A percentile compares a stretch with the other conserved stretches of the same genome.
phyloP scores from a whole-genome alignment of 2,888 invertebrate species.

The Tetanocera ferruginea region DNA sequence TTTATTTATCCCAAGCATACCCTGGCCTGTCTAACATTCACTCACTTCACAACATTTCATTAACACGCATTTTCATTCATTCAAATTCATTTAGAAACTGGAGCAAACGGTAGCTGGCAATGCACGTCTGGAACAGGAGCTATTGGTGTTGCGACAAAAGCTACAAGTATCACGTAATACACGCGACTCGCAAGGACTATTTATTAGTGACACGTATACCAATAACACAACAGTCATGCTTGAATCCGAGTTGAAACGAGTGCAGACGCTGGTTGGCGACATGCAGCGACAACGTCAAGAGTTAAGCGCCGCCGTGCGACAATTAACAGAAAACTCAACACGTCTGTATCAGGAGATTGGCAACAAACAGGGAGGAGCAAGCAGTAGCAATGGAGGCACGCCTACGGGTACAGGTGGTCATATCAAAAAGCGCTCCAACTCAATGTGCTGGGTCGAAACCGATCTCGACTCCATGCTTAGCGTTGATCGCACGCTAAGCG shows the following conservation, averaged over 20 bases:
- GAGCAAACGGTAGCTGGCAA: slow-evolving; percentile 94
- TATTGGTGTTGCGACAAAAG: slow-evolving; percentile 86
- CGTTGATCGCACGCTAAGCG: slow-evolving; percentile 77
- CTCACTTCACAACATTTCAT: slow-evolving; percentile 16
- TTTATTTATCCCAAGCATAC: background rate
- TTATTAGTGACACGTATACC: slow-evolving; percentile 70
- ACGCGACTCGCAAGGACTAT: slow-evolving; percentile 64
- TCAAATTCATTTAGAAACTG: slow-evolving; percentile 75
- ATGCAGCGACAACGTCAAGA: slow-evolving; percentile 88
- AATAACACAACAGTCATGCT: slow-evolving; percentile 77
- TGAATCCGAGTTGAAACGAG: slow-evolving; percentile 85
- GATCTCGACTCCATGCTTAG: slow-evolving; percentile 88
- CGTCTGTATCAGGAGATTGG: slow-evolving; percentile 77
- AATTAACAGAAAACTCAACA: slow-evolving; percentile 85
- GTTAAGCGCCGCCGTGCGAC: slow-evolving; percentile 86
- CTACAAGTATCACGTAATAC: slow-evolving; percentile 79
- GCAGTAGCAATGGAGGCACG: slow-evolving; percentile 9
- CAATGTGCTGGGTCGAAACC: slow-evolving; percentile 86
- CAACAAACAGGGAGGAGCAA: slow-evolving; percentile 64
- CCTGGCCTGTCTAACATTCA: background rate
- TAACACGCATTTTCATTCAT: slow-evolving; percentile 43
- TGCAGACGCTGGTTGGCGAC: slow-evolving; percentile 87
- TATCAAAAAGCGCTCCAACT: slow-evolving; percentile 75
- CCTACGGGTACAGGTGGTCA: slow-evolving; percentile 47
- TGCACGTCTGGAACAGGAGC: slow-evolving; percentile 88